Conservation (phyloP, 2,113 vertebrate species). For the Corythoichthys intestinalis region DNA sequence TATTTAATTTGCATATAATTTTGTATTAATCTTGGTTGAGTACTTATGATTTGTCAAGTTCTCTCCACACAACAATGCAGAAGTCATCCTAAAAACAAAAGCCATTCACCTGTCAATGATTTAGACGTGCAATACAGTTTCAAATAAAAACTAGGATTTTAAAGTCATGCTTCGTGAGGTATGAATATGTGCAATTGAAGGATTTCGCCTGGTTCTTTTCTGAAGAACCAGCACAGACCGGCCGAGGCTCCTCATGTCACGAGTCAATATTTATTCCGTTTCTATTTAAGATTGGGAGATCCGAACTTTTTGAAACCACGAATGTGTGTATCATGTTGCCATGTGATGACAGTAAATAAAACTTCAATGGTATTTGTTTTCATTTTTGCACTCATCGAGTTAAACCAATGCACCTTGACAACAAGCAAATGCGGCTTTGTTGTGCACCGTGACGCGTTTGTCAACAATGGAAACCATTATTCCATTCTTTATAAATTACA, state of each 20-base stretch:
- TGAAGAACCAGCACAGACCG: conserved; percentile 33
- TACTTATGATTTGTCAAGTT: conserved; percentile 19
- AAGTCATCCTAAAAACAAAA: conserved; percentile 17
- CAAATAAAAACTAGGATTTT: neutral
- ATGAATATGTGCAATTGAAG: conserved; percentile 20
- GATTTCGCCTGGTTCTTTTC: conserved; percentile 7
- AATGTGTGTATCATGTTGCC: conserved; percentile 70
- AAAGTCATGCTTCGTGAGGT: conserved; percentile 29
- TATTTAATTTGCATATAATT: neutral
- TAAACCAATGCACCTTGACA: conserved; percentile 49
- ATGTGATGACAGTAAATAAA: conserved; percentile 71
- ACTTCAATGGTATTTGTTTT: conserved; percentile 43
- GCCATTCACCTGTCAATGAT: conserved; percentile 24
- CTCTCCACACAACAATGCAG: conserved; percentile 8
- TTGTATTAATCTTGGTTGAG: conserved; percentile 1
- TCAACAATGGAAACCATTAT: neutral
- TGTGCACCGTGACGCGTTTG: conserved; percentile 32
- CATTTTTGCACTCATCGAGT: conserved; percentile 60
- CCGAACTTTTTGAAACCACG: conserved; percentile 57
- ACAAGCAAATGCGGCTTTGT: conserved; percentile 60
- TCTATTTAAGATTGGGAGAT: conserved; percentile 67
- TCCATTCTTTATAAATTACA: neutral
- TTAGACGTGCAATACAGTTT: conserved; percentile 17
- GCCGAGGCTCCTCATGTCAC: conserved; percentile 51
- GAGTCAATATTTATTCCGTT: conserved; percentile 70